Percentiles rank a stretch among this genome's conserved stretches.
Evolutionary conservation across 1,140 invertebrate genomes (phyloP).

Genomic region (Leptinotarsa lineolata): DNA sequence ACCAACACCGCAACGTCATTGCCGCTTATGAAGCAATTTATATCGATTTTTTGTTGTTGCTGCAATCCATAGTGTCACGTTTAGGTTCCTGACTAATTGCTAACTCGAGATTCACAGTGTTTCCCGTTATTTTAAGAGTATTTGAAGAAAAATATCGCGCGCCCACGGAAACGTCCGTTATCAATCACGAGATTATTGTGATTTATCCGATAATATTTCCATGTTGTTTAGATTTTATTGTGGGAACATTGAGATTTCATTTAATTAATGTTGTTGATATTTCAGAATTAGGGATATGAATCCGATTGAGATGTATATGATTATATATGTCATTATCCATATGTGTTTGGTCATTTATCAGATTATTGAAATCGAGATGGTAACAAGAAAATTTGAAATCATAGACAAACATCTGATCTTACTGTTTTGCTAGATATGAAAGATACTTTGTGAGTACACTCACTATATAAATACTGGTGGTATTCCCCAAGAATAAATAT

Average conservation of each 20-base stretch:
- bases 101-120: slow-evolving; percentile 18
- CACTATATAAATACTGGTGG: too few relatives aligned
- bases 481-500: too few relatives aligned
- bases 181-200: slow-evolving; percentile 28
- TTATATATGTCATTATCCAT: too few relatives aligned
- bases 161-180: not conserved
- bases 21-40: slow-evolving; percentile 47
- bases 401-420: too few relatives aligned
- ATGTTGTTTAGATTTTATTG: slow-evolving; percentile 25
- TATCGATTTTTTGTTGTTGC: slow-evolving; percentile 36
- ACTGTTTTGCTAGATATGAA: too few relatives aligned
- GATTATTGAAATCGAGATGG: too few relatives aligned
- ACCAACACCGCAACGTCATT: slow-evolving; percentile 44
- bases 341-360: too few relatives aligned
- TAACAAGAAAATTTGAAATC: too few relatives aligned
- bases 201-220: slow-evolving; percentile 24
- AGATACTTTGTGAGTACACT: too few relatives aligned
- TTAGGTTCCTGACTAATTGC: slow-evolving; percentile 39
- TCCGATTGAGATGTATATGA: too few relatives aligned
- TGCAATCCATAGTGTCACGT: slow-evolving; percentile 36
- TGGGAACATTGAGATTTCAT: not conserved
- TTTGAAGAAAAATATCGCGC: not conserved
- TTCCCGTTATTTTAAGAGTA: not conserved
- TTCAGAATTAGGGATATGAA: too few relatives aligned
- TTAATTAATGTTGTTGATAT: not conserved